Evolutionary conservation across 92 coral and sea anemone species (phyloP), one percentile per base, ranked within the genome.

Genomic region (Palythoa grandis): DNA sequence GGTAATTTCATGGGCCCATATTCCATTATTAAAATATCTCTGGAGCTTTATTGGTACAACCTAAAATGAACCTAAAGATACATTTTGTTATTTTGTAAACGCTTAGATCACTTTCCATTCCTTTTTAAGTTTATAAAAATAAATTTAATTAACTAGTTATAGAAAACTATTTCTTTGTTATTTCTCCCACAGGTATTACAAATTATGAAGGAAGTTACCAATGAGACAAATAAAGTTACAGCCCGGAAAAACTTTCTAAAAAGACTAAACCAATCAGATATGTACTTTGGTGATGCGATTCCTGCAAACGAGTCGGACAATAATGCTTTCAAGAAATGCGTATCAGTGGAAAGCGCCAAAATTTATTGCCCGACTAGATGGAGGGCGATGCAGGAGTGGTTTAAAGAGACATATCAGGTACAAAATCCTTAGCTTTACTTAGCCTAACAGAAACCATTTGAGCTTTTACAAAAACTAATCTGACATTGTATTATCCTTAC

Each of bases 381-480:
- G 98, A 76, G 74, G 2, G 98, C 98, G 48, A 96, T 96, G 98
- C 87, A 90, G 52, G 91, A 90, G 39, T 92, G 98, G 98, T 88
- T 94, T 74, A 54, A 91, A 3, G 92, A 93, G 25, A 94, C 94
- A 0, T 83, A 94, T 86, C 92, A 94, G 98, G 98, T 94, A 6
- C 48, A 39, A 19, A 72, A 43, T 37, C 54, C 4, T 43, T 0
- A 43, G 50, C 6, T 43, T 43, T 43, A 43, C 50, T 8, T 43
- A 8, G 6, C 35, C 35, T 29, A 29, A 29, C 1, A 29, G 35
- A 29, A 29, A 29, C 35, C 35, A 0, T 29, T 29, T 29, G 35
- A 29, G 35, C 35, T 29, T 29, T 29, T 29, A 29, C 35, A 29
- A 29, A 29, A 29, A 29, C 1, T 29, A 29, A 29, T 29, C 1